These are phyloP conservation scores for Thera obeliscata DNA, from an alignment of 2,888 invertebrate species.

Conservation along the genomic window DNA sequence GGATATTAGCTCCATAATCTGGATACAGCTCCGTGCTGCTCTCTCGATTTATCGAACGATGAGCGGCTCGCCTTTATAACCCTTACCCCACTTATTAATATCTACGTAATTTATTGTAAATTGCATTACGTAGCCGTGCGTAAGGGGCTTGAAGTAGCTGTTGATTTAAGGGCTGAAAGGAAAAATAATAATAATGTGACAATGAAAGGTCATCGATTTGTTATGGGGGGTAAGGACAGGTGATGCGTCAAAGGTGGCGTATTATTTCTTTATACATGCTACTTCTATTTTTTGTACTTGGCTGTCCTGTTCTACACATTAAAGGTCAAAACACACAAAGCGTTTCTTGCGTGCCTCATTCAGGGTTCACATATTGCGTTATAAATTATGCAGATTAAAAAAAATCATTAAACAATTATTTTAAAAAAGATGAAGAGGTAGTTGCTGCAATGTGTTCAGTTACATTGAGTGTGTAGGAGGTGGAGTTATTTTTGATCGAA, in stretches of 20 bases:
- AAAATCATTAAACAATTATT: neutral
- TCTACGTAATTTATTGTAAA: conserved; percentile 84
- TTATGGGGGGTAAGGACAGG: neutral
- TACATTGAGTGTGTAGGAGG: neutral
- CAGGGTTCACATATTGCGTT: no score
- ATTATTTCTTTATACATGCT: neutral
- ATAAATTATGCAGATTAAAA: no score
- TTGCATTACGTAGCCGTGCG: conserved; percentile 78
- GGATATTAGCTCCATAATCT: conserved; percentile 84
- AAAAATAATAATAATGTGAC: conserved; percentile 2
- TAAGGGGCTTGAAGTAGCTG: conserved; percentile 44
- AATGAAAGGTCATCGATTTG: neutral
- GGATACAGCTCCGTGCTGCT: conserved; percentile 67
- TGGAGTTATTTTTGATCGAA: conserved; percentile 1
- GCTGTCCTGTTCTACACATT: no score
- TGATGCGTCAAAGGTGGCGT: neutral
- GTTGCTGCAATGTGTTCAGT: neutral
- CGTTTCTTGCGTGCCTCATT: no score
- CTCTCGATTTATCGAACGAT: conserved; percentile 81
- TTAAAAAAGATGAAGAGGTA: neutral
- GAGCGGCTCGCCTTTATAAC: conserved; percentile 81
- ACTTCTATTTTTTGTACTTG: neutral
- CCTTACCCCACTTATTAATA: conserved; percentile 83
- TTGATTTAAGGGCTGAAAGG: conserved; percentile 12
- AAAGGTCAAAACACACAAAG: no score